phyloP scores from a whole-genome alignment of 2,113 vertebrate genomes.

The Mesoclemmys tuberculata region DNA sequence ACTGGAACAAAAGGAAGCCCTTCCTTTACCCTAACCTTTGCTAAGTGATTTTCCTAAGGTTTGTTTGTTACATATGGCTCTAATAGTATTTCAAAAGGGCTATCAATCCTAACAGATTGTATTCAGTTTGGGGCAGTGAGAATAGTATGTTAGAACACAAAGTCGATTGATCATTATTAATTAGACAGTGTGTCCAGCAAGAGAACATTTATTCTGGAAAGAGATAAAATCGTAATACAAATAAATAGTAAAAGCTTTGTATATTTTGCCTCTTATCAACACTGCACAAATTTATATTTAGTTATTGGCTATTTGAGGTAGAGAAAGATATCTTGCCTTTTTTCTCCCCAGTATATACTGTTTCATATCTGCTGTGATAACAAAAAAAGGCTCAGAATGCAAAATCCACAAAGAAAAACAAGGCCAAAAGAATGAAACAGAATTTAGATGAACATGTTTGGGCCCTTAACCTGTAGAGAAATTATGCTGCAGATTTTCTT shows the following conservation, averaged over 20 bases:
- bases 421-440: slow-evolving; percentile 33
- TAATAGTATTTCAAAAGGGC: not conserved
- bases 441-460: slow-evolving; percentile 42
- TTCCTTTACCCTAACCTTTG: accelerated
- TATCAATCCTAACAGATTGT: not conserved
- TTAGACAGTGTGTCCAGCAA: not conserved
- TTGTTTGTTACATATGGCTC: not conserved
- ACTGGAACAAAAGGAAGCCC: not conserved
- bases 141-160: not conserved
- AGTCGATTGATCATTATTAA: not conserved
- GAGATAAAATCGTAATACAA: not conserved
- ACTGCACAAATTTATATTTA: not conserved
- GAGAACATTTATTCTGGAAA: not conserved
- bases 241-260: not conserved
- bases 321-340: slow-evolving; percentile 17
- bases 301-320: not conserved
- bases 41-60: accelerated
- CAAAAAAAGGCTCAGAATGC: not conserved
- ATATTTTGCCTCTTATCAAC: not conserved
- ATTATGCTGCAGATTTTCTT: slow-evolving; percentile 43
- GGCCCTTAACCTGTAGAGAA: slow-evolving; percentile 65
- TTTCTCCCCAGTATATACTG: not conserved
- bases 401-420: slow-evolving; percentile 37
- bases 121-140: not conserved
- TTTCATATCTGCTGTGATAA: not conserved